phyloP scores from a whole-genome alignment of 2,113 vertebrate species.

The Sinocyclocheilus anophthalmus region DNA sequence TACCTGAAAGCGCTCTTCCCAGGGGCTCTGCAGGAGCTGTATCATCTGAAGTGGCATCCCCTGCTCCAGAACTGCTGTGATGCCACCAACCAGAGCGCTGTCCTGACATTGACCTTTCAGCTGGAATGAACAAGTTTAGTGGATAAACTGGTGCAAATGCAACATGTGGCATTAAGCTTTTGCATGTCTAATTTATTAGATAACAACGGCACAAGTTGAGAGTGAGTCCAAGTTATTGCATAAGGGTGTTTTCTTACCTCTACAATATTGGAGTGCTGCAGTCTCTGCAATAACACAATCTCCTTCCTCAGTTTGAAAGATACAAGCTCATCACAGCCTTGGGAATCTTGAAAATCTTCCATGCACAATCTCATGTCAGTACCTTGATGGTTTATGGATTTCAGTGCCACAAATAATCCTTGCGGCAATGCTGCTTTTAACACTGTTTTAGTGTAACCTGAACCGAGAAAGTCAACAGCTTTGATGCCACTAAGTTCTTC shows the following conservation, averaged over 20 bases:
- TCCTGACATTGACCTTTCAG: constrained; percentile 84
- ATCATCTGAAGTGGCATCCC: constrained; percentile 91
- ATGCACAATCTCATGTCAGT: constrained; percentile 83
- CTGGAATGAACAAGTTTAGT: constrained; percentile 65
- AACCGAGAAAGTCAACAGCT: constrained; percentile 73
- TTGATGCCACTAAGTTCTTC: constrained; percentile 70
- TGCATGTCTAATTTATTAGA: neutral
- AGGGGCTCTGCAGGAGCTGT: constrained; percentile 91
- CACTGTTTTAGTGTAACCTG: constrained; percentile 80
- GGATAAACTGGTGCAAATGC: neutral
- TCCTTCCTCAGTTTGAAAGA: constrained; percentile 85
- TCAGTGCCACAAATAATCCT: constrained; percentile 71
- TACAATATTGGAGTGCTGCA: constrained; percentile 82
- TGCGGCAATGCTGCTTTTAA: constrained; percentile 66
- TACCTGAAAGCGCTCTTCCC: constrained; percentile 95
- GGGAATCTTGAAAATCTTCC: constrained; percentile 73
- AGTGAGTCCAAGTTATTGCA: neutral
- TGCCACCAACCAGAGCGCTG: constrained; percentile 66
- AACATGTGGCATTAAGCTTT: neutral
- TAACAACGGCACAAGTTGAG: constrained; percentile 4
- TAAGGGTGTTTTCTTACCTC: constrained; percentile 68
- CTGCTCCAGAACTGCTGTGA: constrained; percentile 86
- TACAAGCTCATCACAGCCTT: constrained; percentile 79
- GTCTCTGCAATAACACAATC: constrained; percentile 78
- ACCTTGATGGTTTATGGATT: constrained; percentile 81